Evolutionary conservation across 2,888 invertebrate species (phyloP).

Genomic region (Phlogophora meticulosa): DNA sequence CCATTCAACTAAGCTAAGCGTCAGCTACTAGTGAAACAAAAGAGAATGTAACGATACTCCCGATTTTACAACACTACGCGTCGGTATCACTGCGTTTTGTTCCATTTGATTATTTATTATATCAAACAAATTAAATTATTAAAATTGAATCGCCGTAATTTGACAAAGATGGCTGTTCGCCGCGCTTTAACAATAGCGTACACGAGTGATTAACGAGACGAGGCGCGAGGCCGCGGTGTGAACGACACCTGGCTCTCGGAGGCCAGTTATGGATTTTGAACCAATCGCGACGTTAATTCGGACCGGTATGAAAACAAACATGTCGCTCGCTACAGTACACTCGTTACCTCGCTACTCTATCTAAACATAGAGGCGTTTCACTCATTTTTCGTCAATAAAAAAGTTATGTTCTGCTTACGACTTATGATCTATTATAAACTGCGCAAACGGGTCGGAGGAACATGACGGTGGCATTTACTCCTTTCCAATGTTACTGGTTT

Average conservation of each 20-base stretch:
- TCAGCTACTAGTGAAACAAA: constrained; percentile 88
- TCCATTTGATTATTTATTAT: constrained; percentile 81
- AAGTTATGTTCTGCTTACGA: constrained; percentile 72
- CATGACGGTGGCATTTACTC: constrained; percentile 42
- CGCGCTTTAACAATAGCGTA: constrained; percentile 90
- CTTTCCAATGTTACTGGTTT: constrained; percentile 31
- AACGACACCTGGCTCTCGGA: constrained; percentile 91
- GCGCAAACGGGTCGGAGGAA: constrained; percentile 59
- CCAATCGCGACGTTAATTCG: constrained; percentile 91
- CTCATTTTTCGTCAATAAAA: constrained; percentile 82
- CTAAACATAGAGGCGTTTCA: constrained; percentile 78
- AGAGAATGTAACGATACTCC: constrained; percentile 87
- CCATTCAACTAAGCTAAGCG: constrained; percentile 88
- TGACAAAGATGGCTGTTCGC: constrained; percentile 91
- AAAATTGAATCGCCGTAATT: constrained; percentile 88
- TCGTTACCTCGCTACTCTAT: constrained; percentile 74
- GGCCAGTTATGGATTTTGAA: constrained; percentile 91
- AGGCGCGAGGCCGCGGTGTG: constrained; percentile 91
- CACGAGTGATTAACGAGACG: constrained; percentile 91
- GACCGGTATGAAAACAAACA: constrained; percentile 91
- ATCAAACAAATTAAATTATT: constrained; percentile 81
- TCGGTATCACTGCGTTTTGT: constrained; percentile 82
- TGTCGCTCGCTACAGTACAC: constrained; percentile 80
- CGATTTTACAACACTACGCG: constrained; percentile 81
- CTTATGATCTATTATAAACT: constrained; percentile 63